Evolutionary conservation across 2,888 invertebrate species (phyloP), one percentile per base, ranked within the genome.

Genomic region (Himalopsyche anomala): DNA sequence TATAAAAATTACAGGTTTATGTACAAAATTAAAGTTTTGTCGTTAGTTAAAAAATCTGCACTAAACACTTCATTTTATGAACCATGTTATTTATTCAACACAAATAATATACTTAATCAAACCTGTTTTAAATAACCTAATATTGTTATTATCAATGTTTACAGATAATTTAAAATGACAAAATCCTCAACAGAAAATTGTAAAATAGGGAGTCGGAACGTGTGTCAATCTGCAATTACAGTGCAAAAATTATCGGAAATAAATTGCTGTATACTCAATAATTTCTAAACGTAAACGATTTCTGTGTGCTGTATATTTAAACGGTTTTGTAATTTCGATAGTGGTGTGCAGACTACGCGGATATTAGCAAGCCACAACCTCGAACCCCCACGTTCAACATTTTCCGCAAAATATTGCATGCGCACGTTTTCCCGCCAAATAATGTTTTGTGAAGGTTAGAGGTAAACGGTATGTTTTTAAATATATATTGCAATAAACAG

Each of bases 321-420:
- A 62, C 62, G 62, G 62, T 62, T 62, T 62, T 19, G 62, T 28
- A 62, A 62, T 62, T n/a, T 62, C 19, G 62, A 19, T 62, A 19
- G 28, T 8, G 8, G 8, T 19, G 62, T 62, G 62, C 62, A 62
- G 19, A 15, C 12, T 51, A 12, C 51, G 15, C 51, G 62, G 62
- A 62, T 62, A 28, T 28, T 62, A 19, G 19, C 19, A 19, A 62
- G 62, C 28, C 62, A 19, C 28, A 62, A 11, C 62, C 62, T 62
- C 62, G 19, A 62, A 6, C 28, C 6, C 8, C 62, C n/a, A 6
- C 28, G 62, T 11, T 19, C n/a, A n/a, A 19, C 17, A n/a, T n/a
- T 56, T 56, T 8, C 62, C 62, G 8, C 62, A 62, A 62, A 62
- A 28, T 62, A 0, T 62, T 0, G 1, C 6, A 4, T 19, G 62